A percentile compares a stretch with the other conserved stretches of the same genome.
Conservation (phyloP, 2,888 invertebrate genomes). For the Drosophila diplacantha region DNA sequence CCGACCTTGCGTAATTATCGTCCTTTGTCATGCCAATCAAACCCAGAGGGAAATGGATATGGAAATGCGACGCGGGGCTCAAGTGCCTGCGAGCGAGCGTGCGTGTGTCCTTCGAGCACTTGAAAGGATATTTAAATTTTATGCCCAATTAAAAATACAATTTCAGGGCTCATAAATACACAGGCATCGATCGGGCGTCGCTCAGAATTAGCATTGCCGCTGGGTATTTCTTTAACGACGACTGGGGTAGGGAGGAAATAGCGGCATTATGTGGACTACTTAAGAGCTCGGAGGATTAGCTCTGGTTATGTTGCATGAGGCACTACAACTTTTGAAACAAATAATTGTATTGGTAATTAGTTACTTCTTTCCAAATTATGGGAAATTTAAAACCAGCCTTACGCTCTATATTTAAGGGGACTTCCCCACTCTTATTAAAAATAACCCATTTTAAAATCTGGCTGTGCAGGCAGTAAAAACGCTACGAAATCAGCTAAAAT, state of each 20-base stretch:
- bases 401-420: background rate
- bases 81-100: conserved; percentile 42
- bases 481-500: conserved; percentile 34
- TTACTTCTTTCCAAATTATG: background rate
- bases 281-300: background rate
- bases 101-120: conserved; percentile 47
- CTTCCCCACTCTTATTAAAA: background rate
- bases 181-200: conserved; percentile 18
- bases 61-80: conserved; percentile 39
- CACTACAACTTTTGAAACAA: background rate
- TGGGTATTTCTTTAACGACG: conserved; percentile 37
- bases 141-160: conserved; percentile 68
- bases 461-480: conserved; percentile 16
- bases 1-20: conserved; percentile 57
- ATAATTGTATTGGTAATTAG: background rate
- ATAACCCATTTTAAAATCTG: conserved; percentile 12
- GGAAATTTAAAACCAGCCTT: background rate
- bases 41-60: conserved; percentile 23
- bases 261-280: background rate
- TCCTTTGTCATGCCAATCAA: conserved; percentile 56
- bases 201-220: conserved; percentile 52
- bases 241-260: background rate
- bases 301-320: background rate
- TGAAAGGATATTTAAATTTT: conserved; percentile 63
- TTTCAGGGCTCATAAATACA: conserved; percentile 61